Evolutionary conservation across 2,888 invertebrate genomes (phyloP).

Genomic region (Blastobasis lacticolella): DNA sequence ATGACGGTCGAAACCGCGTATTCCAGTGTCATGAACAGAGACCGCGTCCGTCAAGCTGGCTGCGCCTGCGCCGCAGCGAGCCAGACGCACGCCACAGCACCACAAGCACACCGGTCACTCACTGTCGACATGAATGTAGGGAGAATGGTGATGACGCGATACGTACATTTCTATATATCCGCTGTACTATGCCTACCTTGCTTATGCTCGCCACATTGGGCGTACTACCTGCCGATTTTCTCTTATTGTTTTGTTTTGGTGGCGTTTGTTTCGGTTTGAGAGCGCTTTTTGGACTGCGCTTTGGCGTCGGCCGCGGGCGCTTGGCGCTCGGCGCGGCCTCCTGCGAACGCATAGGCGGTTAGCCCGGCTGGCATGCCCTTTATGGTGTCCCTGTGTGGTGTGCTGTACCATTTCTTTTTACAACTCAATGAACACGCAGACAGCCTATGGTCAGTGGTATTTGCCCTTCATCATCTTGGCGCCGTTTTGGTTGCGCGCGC

Average conservation of each 20-base stretch:
- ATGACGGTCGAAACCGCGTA: not conserved
- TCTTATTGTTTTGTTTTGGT: slow-evolving; percentile 39
- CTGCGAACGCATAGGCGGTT: slow-evolving; percentile 10
- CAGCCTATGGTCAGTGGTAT: too few species aligned
- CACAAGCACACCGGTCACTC: slow-evolving; percentile 22
- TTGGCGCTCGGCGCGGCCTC: slow-evolving; percentile 49
- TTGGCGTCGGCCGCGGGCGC: slow-evolving; percentile 50
- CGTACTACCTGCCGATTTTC: slow-evolving; percentile 62
- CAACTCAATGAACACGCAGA: too few species aligned
- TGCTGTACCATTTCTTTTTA: too few species aligned
- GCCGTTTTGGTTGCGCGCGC: too few species aligned
- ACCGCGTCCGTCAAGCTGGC: slow-evolving; percentile 27
- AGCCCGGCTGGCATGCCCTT: too few species aligned
- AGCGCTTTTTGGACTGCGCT: slow-evolving; percentile 54
- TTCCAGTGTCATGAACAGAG: slow-evolving; percentile 9
- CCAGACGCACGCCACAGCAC: slow-evolving; percentile 10
- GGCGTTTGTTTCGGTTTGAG: slow-evolving; percentile 38
- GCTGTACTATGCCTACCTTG: slow-evolving; percentile 75
- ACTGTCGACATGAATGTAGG: slow-evolving; percentile 50
- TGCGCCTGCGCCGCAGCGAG: slow-evolving; percentile 15
- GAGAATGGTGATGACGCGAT: slow-evolving; percentile 60
- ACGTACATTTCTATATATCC: slow-evolving; percentile 76
- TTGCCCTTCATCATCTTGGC: too few species aligned
- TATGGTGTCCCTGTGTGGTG: too few species aligned
- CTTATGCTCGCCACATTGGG: slow-evolving; percentile 57